These are phyloP conservation scores for Cheumatopsyche charites DNA, from an alignment of 1,140 invertebrate genomes.

Conservation along the genomic window DNA sequence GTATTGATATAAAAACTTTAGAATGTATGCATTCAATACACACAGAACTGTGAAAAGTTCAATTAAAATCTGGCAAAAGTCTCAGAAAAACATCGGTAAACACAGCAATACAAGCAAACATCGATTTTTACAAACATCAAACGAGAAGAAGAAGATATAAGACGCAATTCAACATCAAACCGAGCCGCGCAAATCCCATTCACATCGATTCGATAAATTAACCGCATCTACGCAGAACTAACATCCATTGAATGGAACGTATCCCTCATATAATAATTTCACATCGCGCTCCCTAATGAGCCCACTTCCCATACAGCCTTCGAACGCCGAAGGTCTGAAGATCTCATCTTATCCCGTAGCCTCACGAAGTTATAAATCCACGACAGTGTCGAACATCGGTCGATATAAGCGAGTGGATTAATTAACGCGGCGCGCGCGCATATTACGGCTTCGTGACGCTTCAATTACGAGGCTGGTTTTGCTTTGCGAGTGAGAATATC, in stretches of 20 bases:
- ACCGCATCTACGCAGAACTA: not conserved
- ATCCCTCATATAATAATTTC: conserved; percentile 4
- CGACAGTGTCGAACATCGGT: not conserved
- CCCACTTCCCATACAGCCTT: conserved; percentile 7
- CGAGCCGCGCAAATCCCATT: no score
- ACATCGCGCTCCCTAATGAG: conserved; percentile 20
- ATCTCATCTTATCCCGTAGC: conserved; percentile 29
- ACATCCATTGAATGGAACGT: conserved; percentile 8
- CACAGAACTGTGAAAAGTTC: no score
- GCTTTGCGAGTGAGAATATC: not conserved
- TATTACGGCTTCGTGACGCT: conserved; percentile 17
- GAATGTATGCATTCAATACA: no score
- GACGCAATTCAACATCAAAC: no score
- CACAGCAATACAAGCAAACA: no score
- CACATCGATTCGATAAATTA: no score
- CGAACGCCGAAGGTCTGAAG: not conserved
- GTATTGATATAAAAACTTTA: no score
- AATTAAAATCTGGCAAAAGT: no score
- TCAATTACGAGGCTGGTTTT: conserved; percentile 7
- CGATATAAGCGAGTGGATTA: conserved; percentile 23
- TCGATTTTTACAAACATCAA: no score
- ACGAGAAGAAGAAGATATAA: no score
- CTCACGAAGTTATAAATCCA: conserved; percentile 29
- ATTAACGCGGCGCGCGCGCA: conserved; percentile 2
- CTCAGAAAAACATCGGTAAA: no score